These are phyloP conservation scores for Darevskia nairensis DNA, from an alignment of 2,797 vertebrate genomes.

Conservation along the genomic window DNA sequence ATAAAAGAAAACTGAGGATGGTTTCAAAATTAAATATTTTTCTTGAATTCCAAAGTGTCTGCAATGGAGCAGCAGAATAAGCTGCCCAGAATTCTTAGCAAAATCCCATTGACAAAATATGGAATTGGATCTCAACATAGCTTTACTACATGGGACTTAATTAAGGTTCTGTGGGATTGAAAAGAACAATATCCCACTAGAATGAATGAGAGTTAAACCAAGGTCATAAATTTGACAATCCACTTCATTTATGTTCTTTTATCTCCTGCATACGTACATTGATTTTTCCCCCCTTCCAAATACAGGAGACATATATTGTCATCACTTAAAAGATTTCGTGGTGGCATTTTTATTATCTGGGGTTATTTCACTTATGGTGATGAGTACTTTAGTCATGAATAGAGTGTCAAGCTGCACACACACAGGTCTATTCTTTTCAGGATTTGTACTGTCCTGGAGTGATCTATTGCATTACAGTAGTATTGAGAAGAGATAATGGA, in stretches of 20 bases:
- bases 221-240: conserved; percentile 3
- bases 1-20: background rate
- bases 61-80: background rate
- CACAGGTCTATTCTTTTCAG: background rate
- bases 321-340: conserved; percentile 40
- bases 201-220: conserved; percentile 4
- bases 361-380: conserved; percentile 66
- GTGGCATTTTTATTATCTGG: conserved; percentile 56
- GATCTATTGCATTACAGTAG: conserved; percentile 37
- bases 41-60: background rate
- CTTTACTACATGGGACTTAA: background rate
- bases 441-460: conserved; percentile 29
- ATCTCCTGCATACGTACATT: background rate
- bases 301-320: conserved; percentile 36
- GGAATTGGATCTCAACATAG: background rate
- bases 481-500: conserved; percentile 25
- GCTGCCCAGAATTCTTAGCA: background rate
- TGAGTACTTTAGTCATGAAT: conserved; percentile 47
- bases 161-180: background rate
- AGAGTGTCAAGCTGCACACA: conserved; percentile 57
- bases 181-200: background rate
- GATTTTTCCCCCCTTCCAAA: background rate
- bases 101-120: background rate
- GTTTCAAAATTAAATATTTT: background rate
- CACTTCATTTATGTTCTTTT: background rate